Base-by-base conservation (phyloP, 2,888 invertebrate species). In the Protophormia terraenovae region DNA sequence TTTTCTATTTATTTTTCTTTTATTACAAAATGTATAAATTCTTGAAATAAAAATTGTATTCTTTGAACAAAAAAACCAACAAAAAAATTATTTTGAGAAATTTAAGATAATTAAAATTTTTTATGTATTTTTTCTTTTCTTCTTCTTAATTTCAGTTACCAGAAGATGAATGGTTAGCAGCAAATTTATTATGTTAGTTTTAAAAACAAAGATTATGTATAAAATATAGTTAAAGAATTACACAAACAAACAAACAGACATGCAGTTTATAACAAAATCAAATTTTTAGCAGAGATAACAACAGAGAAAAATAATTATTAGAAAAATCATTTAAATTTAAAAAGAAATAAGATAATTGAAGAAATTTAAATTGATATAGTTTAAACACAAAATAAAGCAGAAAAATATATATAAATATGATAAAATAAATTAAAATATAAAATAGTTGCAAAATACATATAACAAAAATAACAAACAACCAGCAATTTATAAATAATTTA, bases 121-220 rank as follows among this genome's bases (percentile, higher is more conserved):
- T 80, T 79, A 79, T 75, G 79, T 76, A 76, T 84, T 78, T 85
- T 87, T 87, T 88, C 87, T 88, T 89, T 85, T 85, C 72, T 82
- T 89, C 88, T 89, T 87, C 81, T 89, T 90, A 90, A 91, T 92
- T 93, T 91, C 95, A 97, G 96, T 95, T 97, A 93, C 95, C 96
- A 93, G 97, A 97, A 93, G 97, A 97, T 93, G 97, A 97, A 92
- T 97, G 97, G 97, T 95, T 97, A 93, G 95, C 97, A 89, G 96
- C 97, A 89, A 96, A 96, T 93, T 95, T 97, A 93, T 94, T 97
- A 93, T 97, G 97, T 94, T 97, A 96, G 91, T 91, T 90, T 87
- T 86, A 87, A n/a, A n/a, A 86, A 87, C 41, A 86, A 64, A 50
- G 16, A 38, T 32, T 32, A 16, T 35, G 35, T 35, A 35, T 6